A percentile compares a stretch with the other conserved stretches of the same genome.
Conservation (phyloP, 2,113 vertebrate species). For the Hylia prasina region DNA sequence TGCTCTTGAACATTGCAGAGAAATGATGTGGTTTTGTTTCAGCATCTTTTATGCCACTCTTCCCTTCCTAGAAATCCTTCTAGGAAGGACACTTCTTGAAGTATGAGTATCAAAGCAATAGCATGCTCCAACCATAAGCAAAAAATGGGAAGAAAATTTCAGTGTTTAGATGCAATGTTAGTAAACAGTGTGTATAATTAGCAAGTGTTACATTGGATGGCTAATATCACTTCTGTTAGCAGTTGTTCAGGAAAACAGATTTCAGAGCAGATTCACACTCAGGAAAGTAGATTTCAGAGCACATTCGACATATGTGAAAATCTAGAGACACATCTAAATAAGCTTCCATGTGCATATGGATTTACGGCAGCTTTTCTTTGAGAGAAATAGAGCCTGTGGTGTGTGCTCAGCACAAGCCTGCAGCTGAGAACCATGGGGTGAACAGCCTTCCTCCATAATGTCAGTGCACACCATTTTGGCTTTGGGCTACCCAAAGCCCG, state of each 20-base stretch:
- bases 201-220: not conserved
- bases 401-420: not conserved
- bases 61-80: not conserved
- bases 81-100: not conserved
- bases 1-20: not conserved
- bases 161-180: not conserved
- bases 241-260: slow-evolving; percentile 44
- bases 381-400: not conserved
- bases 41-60: not conserved
- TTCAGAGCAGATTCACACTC: slow-evolving; percentile 15
- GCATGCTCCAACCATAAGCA: not conserved
- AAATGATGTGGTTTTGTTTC: not conserved
- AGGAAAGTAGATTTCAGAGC: slow-evolving; percentile 38
- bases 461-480: not conserved
- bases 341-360: not conserved
- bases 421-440: not conserved
- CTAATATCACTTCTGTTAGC: slow-evolving; percentile 38
- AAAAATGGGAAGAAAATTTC: not conserved
- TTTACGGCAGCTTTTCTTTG: not conserved
- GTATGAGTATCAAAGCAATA: not conserved
- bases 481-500: not conserved
- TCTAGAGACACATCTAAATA: not conserved
- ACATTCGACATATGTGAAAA: slow-evolving; percentile 4
- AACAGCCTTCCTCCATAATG: not conserved
- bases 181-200: slow-evolving; percentile 42